These are phyloP conservation scores for Araneus ventricosus DNA, from an alignment of 1,140 invertebrate species.

Conservation along the genomic window DNA sequence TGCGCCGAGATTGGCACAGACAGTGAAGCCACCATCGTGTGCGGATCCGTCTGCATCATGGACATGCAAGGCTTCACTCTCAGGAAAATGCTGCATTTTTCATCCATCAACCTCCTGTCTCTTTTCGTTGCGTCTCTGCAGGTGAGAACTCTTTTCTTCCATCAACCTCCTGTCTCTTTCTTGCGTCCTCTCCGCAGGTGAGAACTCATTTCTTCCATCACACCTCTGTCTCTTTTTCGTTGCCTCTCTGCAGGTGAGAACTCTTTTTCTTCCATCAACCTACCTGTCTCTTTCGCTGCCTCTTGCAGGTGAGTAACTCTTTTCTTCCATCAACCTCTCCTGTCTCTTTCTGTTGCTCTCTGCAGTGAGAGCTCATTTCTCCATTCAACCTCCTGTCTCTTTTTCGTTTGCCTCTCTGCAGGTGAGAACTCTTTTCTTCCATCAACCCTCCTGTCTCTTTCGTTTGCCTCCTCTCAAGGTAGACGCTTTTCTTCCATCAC, in stretches of 20 bases:
- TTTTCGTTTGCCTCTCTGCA: not conserved
- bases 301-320: no score
- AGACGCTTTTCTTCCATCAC: not conserved
- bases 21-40: not conserved
- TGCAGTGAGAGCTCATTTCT: no score
- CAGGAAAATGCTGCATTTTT: not conserved
- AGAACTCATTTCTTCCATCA: not conserved
- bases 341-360: no score
- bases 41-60: not conserved
- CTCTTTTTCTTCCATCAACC: not conserved
- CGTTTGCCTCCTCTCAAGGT: no score
- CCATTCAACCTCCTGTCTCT: not conserved
- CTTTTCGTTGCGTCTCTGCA: not conserved
- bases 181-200: no score
- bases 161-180: no score
- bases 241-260: slow-evolving; percentile 1
- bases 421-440: not conserved
- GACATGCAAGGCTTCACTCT: slow-evolving; percentile 28
- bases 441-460: no score
- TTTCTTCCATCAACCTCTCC: no score
- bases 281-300: no score
- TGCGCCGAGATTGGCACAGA: not conserved
- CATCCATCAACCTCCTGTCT: not conserved
- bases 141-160: not conserved
- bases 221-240: not conserved